Evolutionary conservation across 2,888 invertebrate genomes (phyloP).

Genomic region (Celastrina argiolus): DNA sequence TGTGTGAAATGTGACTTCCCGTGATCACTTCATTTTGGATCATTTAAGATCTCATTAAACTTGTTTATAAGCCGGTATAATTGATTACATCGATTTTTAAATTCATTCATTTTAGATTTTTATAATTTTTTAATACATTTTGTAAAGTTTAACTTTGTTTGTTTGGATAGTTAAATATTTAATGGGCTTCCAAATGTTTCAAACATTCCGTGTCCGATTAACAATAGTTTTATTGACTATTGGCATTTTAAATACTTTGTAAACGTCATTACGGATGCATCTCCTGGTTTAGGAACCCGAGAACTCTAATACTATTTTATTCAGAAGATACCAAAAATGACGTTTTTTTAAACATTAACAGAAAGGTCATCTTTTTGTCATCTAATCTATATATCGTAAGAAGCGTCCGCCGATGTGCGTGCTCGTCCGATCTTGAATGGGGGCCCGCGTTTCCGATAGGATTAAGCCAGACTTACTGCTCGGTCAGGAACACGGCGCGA

Average conservation of each 20-base stretch:
- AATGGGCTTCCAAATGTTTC: no score
- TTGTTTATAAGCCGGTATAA: not conserved
- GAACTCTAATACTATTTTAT: no score
- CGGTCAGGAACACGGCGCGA: slow-evolving; percentile 73
- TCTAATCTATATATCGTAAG: slow-evolving; percentile 44
- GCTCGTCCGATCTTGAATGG: slow-evolving; percentile 69
- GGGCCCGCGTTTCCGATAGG: slow-evolving; percentile 75
- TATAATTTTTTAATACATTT: no score
- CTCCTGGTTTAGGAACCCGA: no score
- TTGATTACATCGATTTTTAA: no score
- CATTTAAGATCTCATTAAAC: not conserved
- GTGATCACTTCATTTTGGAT: not conserved
- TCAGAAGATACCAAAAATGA: no score
- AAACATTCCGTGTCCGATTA: no score
- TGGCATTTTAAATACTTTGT: no score
- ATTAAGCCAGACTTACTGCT: slow-evolving; percentile 77
- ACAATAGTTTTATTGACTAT: no score
- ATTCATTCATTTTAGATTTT: no score
- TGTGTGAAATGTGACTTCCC: not conserved
- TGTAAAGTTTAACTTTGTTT: not conserved
- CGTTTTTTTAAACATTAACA: not conserved
- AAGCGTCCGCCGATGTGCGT: slow-evolving; percentile 48
- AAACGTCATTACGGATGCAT: no score
- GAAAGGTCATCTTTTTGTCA: no score
- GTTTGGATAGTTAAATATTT: not conserved